These are phyloP conservation scores for Cryptus viduatorius DNA, from an alignment of 2,888 invertebrate species.

Conservation along the genomic window DNA sequence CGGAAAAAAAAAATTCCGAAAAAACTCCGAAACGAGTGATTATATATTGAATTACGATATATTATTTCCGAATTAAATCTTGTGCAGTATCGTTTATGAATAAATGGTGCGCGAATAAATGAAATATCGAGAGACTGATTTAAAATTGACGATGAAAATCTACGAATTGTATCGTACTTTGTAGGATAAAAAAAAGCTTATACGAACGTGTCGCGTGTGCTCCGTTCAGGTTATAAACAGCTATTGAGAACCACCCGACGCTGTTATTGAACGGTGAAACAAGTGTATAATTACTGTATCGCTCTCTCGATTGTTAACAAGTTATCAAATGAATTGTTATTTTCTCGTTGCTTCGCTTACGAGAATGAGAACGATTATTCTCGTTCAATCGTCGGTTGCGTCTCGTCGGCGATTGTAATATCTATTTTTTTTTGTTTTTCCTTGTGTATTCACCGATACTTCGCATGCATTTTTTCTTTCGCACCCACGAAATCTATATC, in stretches of 20 bases:
- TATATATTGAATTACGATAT: not conserved
- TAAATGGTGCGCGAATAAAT: not conserved
- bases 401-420: not conserved
- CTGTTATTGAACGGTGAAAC: conserved; percentile 49
- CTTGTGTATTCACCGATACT: not conserved
- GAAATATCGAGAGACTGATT: not conserved
- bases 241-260: conserved; percentile 63
- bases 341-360: not conserved
- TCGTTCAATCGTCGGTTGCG: not conserved
- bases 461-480: conserved; percentile 13
- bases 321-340: conserved; percentile 5
- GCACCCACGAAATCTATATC: conserved; percentile 20
- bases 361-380: not conserved
- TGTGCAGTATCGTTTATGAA: not conserved
- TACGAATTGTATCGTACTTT: not conserved
- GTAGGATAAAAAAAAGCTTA: conserved; percentile 23
- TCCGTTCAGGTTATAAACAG: conserved; percentile 69
- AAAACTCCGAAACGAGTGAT: not conserved
- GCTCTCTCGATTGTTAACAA: conserved; percentile 21
- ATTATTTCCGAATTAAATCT: not conserved
- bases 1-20: not conserved
- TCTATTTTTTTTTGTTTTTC: not conserved
- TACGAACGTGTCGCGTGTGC: conserved; percentile 71
- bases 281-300: conserved; percentile 25
- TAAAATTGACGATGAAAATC: conserved; percentile 1